Base-by-base conservation (phyloP, 1,140 invertebrate species). In the Pemphigus obesinymphae region DNA sequence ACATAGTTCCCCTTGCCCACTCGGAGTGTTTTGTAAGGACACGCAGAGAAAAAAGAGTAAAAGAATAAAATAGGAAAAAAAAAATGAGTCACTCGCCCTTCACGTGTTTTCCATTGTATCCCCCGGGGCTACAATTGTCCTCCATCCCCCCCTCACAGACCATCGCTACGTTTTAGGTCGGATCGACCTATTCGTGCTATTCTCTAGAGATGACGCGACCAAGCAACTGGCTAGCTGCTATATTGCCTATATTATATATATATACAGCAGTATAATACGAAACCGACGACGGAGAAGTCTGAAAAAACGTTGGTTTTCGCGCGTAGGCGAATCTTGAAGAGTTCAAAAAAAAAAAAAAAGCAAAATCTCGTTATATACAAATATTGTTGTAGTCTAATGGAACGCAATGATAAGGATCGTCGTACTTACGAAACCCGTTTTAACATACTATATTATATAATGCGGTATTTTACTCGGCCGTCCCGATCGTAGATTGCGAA, bases 21-120 rank as follows among this genome's bases (percentile, higher is more conserved):
- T 80, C 13, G 13, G 63, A 80, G 40, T 26, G 50, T 80, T 80
- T 80, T 61, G 50, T 58, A 43, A 37, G 76, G 76, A 61, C 31
- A 58, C 26, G 5, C 26, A 31, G 17, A 3, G 40, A 73, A 73
- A 73, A 50, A 73, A 75, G 37, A 78, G 63, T 8, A 29, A 61
- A 80, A 63, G 29, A 45, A 63, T 15, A 78, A 37, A 76, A 61
- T 8, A 45, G 26, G 29, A 61, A 26, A 80, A 43, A 80, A 73
- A 78, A 78, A 78, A 63, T 80, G 76, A 80, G 53, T 80, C 76
- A 80, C 37, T 80, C 76, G 76, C 53, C 55, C 76, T 63, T 61
- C 76, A 45, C 55, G 55, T 45, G 55, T 80, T 80, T 80, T 55
- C 53, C 53, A 63, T 63, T 61, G 76, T 78, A 34, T 80, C 76